phyloP scores from a whole-genome alignment of 2,888 invertebrate species.

The Standfussiana lucernea region DNA sequence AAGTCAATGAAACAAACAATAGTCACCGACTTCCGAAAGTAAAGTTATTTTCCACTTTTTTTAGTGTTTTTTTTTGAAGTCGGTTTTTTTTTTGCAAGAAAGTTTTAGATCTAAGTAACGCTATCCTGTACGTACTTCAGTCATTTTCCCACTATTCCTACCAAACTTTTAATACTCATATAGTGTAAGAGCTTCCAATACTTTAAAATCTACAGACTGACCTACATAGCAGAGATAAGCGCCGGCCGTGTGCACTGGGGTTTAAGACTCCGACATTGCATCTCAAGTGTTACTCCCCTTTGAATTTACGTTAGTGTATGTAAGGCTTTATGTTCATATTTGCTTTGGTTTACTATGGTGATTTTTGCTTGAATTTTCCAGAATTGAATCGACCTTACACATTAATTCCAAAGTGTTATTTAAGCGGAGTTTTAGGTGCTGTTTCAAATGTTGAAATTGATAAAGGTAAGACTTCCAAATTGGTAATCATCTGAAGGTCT shows the following conservation, averaged over 20 bases:
- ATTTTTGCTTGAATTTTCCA: slow-evolving; percentile 3
- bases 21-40: too few species aligned
- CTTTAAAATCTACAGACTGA: slow-evolving; percentile 75
- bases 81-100: too few species aligned
- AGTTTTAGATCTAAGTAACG: too few species aligned
- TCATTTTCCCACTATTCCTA: slow-evolving; percentile 16
- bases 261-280: slow-evolving; percentile 62
- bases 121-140: too few species aligned
- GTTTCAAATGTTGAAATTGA: not conserved
- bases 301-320: slow-evolving; percentile 53
- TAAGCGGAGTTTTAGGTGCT: not conserved
- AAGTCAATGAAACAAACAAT: too few species aligned
- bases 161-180: slow-evolving; percentile 56
- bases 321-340: slow-evolving; percentile 55
- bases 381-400: not conserved
- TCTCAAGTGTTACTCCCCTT: slow-evolving; percentile 57
- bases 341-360: slow-evolving; percentile 43
- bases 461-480: too few species aligned
- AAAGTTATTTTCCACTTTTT: too few species aligned
- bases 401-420: not conserved
- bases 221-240: slow-evolving; percentile 73
- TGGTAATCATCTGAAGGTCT: not conserved
- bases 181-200: slow-evolving; percentile 67
- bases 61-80: too few species aligned
- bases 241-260: slow-evolving; percentile 51